phyloP scores from a whole-genome alignment of 1,140 invertebrate genomes.

The Calliphora vicina region DNA sequence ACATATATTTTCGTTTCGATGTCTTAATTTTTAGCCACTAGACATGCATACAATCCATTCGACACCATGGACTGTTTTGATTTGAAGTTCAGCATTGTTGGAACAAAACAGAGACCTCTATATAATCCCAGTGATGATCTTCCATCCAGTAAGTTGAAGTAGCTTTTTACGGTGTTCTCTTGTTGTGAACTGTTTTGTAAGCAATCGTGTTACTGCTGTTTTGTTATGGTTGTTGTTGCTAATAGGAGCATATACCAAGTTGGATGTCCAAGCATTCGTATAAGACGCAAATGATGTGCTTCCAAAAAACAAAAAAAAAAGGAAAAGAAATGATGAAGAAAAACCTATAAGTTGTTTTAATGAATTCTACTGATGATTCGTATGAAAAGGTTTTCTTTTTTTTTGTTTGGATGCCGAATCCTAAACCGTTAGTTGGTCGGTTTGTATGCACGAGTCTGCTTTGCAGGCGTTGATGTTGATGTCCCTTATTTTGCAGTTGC shows the following conservation, averaged over 20 bases:
- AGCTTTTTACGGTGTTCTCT: slow-evolving; percentile 24
- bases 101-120: not conserved
- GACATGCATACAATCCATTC: no score
- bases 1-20: no score
- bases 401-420: not conserved
- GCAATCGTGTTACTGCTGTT: not conserved
- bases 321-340: no score
- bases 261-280: not conserved
- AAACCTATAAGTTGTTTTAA: not conserved
- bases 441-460: not conserved
- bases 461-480: slow-evolving; percentile 3
- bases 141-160: not conserved
- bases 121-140: not conserved
- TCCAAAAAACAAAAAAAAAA: no score
- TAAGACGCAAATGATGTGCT: no score
- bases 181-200: slow-evolving; percentile 33
- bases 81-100: not conserved
- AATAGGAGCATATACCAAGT: not conserved
- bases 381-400: not conserved
- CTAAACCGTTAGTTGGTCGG: not conserved
- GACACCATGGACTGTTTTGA: no score
- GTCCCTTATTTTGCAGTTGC: slow-evolving; percentile 9
- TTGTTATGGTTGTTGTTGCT: not conserved
- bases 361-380: not conserved
- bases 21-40: no score